Base-by-base conservation (phyloP, 2,888 invertebrate species). In the Torymus texanus region DNA sequence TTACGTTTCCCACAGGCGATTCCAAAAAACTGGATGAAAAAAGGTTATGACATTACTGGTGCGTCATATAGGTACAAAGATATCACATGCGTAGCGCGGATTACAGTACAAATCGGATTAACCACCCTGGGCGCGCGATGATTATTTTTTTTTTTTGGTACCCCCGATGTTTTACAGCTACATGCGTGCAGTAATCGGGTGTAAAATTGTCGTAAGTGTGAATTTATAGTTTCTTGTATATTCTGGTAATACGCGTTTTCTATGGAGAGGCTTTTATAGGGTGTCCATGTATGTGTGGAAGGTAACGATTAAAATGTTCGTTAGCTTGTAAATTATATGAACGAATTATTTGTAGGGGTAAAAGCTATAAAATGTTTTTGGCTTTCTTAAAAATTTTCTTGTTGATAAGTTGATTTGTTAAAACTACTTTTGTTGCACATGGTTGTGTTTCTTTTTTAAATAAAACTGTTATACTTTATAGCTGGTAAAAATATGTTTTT, bases 81-180 rank as follows among this genome's bases (percentile, higher is more conserved):
- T 72, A 67, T 71, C 62, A 58, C 62, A 55, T 14, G 65, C 14
- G 41, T 24, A 75, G 55, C 16, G 65, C 14, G 41, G 56, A 78
- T 81, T 78, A 81, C 68, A 68, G 58, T 2, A 4, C 16, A 51
- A 81, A 81, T 81, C 81, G 70, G 81, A 75, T 81, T 81, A 81
- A 29, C 4, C 21, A 10, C 58, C 58, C 10, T 8, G 2, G 1
- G 13, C 5, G 56, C n/a, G 13, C 18, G n/a, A 29, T 50, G 24
- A 4, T 2, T 67, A n/a, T 61, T 41, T 62, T 67, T 21, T 61
- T 41, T 62, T 78, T 66, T 55, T n/a, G 21, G 21, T 50, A 62
- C 29, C 58, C 74, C 18, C 16, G 51, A n/a, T 5, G n/a, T 68
- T 68, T 51, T 56, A 50, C 13, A 53, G 16, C 29, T 29, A 14